phyloP scores from a whole-genome alignment of 2,797 vertebrate species.

The Hylomyscus alleni region DNA sequence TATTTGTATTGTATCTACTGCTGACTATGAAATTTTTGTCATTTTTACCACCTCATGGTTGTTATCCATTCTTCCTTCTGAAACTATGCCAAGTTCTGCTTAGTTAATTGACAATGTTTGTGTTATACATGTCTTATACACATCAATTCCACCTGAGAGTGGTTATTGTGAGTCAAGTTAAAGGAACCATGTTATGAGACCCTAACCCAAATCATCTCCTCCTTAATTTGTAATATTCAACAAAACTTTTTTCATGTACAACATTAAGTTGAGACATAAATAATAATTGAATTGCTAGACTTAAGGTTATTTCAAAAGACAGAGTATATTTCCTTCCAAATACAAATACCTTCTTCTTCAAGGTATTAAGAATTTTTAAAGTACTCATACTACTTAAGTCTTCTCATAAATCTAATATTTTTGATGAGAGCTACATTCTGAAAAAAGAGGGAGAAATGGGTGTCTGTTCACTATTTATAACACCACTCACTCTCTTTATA shows the following conservation, averaged over 20 bases:
- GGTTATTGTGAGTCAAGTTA: background rate
- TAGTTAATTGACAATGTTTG: background rate
- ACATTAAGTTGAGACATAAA: background rate
- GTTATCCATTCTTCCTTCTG: slow-evolving; percentile 2
- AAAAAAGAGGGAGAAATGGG: background rate
- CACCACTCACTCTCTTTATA: background rate
- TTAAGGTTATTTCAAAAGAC: background rate
- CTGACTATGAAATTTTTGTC: background rate
- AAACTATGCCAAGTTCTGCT: background rate
- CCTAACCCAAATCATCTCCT: background rate
- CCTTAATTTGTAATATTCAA: background rate
- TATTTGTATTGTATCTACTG: background rate
- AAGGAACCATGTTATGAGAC: background rate
- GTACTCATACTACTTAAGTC: background rate
- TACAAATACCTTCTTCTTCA: background rate
- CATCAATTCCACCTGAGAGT: background rate
- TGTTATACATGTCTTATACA: background rate
- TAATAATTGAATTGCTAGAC: background rate
- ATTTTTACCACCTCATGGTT: background rate
- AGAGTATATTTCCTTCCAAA: background rate
- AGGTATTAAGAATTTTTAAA: background rate
- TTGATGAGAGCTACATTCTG: background rate
- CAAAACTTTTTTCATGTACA: background rate
- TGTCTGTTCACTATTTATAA: background rate
- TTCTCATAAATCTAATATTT: background rate